Percentiles rank a stretch among this genome's conserved stretches.
Evolutionary conservation across 2,888 invertebrate species (phyloP).

Genomic region (Temnothorax ravouxi): DNA sequence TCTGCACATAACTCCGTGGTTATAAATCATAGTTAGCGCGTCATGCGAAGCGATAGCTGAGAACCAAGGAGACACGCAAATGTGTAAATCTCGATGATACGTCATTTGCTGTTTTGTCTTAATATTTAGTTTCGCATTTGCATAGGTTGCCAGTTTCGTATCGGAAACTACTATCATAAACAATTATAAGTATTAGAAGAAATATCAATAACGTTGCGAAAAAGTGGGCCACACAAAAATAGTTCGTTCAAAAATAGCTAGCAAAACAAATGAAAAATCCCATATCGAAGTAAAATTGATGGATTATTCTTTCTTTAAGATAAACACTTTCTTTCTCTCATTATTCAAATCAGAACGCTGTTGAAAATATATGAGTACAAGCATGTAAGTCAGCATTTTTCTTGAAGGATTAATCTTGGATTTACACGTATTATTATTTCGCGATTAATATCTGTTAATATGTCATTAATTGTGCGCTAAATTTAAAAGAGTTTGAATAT

Average conservation of each 20-base stretch:
- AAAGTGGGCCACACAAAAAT: background rate
- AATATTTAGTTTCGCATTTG: constrained; percentile 44
- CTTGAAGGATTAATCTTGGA: background rate
- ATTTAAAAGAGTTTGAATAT: background rate
- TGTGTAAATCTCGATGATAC: constrained; percentile 49
- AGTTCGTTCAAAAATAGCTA: background rate
- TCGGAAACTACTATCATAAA: background rate
- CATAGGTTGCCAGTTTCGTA: constrained; percentile 24
- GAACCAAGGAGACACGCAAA: constrained; percentile 37
- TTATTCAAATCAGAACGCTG: background rate
- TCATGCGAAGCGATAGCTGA: constrained; percentile 33
- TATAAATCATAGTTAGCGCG: constrained; percentile 51
- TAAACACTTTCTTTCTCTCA: background rate
- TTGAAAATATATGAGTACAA: background rate
- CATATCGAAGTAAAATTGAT: background rate
- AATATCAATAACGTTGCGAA: background rate
- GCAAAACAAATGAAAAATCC: background rate
- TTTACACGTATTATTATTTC: background rate
- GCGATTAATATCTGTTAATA: background rate
- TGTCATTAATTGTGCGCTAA: background rate
- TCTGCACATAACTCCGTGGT: constrained; percentile 26
- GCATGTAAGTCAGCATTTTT: background rate
- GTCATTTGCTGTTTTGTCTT: constrained; percentile 40
- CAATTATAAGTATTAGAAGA: background rate
- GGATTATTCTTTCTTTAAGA: background rate